Evolutionary conservation across 2,113 vertebrate genomes (phyloP).

Genomic region (Paramisgurnus dabryanus): DNA sequence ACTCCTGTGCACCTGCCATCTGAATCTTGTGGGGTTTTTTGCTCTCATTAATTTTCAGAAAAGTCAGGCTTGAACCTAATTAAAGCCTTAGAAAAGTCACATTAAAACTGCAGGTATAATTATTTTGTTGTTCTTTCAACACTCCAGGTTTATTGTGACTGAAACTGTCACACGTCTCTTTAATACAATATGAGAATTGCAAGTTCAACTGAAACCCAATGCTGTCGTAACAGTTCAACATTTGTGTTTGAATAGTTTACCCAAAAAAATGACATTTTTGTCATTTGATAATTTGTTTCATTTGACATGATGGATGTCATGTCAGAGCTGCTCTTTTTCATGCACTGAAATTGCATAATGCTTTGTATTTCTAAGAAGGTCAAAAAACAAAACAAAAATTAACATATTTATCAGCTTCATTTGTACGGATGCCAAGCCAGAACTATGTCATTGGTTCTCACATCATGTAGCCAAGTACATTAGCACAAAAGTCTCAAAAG

Average conservation of each 20-base stretch:
- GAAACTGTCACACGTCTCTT: background rate
- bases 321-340: too few species aligned
- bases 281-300: too few species aligned
- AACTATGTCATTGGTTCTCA: too few species aligned
- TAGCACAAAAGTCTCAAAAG: too few species aligned
- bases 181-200: background rate
- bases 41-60: conserved; percentile 1
- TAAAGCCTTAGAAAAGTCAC: conserved; percentile 8
- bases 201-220: background rate
- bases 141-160: background rate
- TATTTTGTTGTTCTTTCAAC: background rate
- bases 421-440: too few species aligned
- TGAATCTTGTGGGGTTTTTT: background rate
- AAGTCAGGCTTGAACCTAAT: conserved; percentile 27
- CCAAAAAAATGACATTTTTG: too few species aligned
- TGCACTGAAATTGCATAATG: too few species aligned
- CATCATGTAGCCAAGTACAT: too few species aligned
- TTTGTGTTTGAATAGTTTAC: background rate
- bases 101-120: background rate
- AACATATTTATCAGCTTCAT: too few species aligned
- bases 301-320: too few species aligned
- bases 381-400: too few species aligned
- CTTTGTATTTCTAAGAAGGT: too few species aligned
- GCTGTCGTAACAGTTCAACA: background rate
- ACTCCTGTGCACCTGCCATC: conserved; percentile 20